Percentiles rank a stretch among this genome's conserved stretches.
phyloP scores from a whole-genome alignment of 2,888 invertebrate species.

The Macrosiphum euphorbiae region DNA sequence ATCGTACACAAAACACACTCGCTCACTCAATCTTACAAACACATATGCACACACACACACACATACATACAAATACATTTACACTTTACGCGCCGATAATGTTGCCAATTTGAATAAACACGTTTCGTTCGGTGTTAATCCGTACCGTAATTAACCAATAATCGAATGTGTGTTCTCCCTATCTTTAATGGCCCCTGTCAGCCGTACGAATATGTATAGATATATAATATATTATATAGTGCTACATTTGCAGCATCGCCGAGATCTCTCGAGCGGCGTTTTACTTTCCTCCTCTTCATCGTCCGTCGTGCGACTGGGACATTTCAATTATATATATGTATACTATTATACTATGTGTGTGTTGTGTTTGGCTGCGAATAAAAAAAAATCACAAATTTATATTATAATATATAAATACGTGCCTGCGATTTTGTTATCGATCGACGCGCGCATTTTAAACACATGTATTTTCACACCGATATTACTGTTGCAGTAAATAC shows the following conservation, averaged over 20 bases:
- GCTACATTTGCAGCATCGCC: neutral
- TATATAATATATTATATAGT: neutral
- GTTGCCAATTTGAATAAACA: slow-evolving; percentile 56
- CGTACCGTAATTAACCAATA: slow-evolving; percentile 50
- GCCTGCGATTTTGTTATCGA: neutral
- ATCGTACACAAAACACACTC: neutral
- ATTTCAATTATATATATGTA: slow-evolving; percentile 39
- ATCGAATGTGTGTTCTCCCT: slow-evolving; percentile 8
- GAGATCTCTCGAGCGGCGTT: neutral
- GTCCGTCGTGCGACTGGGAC: neutral
- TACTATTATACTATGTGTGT: neutral
- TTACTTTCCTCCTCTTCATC: neutral
- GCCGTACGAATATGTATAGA: neutral
- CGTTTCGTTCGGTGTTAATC: slow-evolving; percentile 57
- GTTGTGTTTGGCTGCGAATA: neutral
- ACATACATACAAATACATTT: neutral
- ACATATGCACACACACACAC: neutral
- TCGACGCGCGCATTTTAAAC: neutral
- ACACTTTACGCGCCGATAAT: neutral
- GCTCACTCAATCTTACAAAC: neutral
- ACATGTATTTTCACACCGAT: neutral
- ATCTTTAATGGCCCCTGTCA: slow-evolving; percentile 50
- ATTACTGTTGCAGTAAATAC: neutral
- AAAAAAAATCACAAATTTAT: slow-evolving; percentile 7
- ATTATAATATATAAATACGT: neutral